Conservation (phyloP, 37 sponge, comb jelly and placozoan genomes). For the Crambe crambe region DNA sequence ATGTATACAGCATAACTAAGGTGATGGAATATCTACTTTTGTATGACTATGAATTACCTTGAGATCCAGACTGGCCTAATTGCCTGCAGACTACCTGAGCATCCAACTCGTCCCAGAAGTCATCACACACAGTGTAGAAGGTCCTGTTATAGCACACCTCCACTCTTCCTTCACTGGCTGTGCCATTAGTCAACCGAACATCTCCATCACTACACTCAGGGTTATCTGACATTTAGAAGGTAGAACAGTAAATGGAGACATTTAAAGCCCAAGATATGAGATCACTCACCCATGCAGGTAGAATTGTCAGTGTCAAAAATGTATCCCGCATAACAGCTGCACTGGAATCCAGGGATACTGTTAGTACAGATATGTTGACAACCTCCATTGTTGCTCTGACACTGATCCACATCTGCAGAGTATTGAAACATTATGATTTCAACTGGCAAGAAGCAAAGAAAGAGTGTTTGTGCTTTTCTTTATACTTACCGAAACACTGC, state of each 20-base stretch:
- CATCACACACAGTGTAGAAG: neutral
- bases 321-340: slow-evolving; percentile 34
- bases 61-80: neutral
- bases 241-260: neutral
- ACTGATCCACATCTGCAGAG: slow-evolving; percentile 48
- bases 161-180: neutral
- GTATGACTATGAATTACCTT: no score
- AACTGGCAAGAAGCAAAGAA: neutral
- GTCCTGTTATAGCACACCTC: neutral
- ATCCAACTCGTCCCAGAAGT: neutral
- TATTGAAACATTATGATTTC: neutral
- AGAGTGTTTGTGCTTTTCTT: no score
- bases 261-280: no score
- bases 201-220: neutral
- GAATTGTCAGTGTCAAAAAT: neutral
- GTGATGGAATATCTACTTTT: no score
- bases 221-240: neutral
- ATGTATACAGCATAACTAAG: no score
- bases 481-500: slow-evolving; percentile 19
- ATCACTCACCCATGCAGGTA: slow-evolving; percentile 27
- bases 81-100: neutral
- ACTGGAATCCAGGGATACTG: slow-evolving; percentile 19
- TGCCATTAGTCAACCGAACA: neutral
- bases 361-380: slow-evolving; percentile 47
- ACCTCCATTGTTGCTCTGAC: slow-evolving; percentile 31